Evolutionary conservation across 2,888 invertebrate genomes (phyloP).

Genomic region (Unio delphinus): DNA sequence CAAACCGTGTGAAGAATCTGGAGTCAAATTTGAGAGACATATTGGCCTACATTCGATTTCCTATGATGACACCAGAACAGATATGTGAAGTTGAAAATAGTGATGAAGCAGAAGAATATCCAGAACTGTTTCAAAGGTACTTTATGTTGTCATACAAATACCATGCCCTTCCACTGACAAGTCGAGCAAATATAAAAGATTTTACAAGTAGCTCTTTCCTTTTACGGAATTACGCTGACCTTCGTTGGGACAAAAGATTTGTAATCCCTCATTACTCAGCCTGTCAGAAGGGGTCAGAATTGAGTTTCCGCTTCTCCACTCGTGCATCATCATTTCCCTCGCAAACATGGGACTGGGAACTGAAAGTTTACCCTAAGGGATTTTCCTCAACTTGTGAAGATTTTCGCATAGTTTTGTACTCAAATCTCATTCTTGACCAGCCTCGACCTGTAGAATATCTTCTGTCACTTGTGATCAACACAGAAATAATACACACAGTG

Average conservation of each 20-base stretch:
- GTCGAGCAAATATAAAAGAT: constrained; percentile 59
- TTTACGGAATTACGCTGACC: constrained; percentile 71
- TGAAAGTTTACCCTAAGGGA: constrained; percentile 69
- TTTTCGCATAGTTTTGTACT: constrained; percentile 63
- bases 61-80: constrained; percentile 96
- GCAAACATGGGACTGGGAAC: constrained; percentile 72
- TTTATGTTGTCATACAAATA: constrained; percentile 72
- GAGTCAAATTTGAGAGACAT: constrained; percentile 82
- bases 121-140: constrained; percentile 67
- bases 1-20: constrained; percentile 52
- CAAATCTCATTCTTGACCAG: constrained; percentile 68
- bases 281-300: constrained; percentile 61
- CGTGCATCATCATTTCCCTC: constrained; percentile 69
- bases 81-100: constrained; percentile 86
- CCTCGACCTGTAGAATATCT: constrained; percentile 68
- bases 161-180: constrained; percentile 70
- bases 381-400: constrained; percentile 62
- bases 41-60: constrained; percentile 87
- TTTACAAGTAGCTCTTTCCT: constrained; percentile 68
- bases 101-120: constrained; percentile 80
- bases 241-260: constrained; percentile 72
- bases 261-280: constrained; percentile 58
- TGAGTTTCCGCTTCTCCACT: constrained; percentile 68
- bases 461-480: constrained; percentile 68
- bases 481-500: constrained; percentile 68